Evolutionary conservation across 1,140 invertebrate species (phyloP), one percentile per base, ranked within the genome.

Genomic region (Andrena cerasifolii): DNA sequence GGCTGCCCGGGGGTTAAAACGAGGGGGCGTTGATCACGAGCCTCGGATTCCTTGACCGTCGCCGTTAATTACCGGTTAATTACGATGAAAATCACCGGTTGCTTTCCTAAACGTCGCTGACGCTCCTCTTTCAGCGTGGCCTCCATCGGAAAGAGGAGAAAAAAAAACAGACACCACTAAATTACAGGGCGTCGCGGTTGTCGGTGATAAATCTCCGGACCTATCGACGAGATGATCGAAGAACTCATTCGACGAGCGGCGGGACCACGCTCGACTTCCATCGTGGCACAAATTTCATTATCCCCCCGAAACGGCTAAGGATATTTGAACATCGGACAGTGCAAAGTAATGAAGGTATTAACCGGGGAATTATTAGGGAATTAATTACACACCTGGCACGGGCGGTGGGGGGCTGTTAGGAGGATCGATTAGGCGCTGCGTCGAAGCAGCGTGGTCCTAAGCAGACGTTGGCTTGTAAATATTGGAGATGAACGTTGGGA

Each of bases 11-110:
- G 66, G 54, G 77, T 61, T 79, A 80, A 85, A 85, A 86, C 73
- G 80, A 86, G 62, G 68, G 83, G 85, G 85, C 86, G 86, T 87
- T 67, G 80, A 86, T 83, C 84, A 75, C 75, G 82, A 63, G 71
- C 73, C 82, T 77, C 75, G 53, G 83, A 82, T 85, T 81, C 71
- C 68, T 85, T 82, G 85, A 85, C 80, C 74, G 80, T 77, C 70
- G 72, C 78, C 78, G 82, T 85, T 86, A 86, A 87, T 87, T 87
- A 87, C 80, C 36, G 65, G 75, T 87, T 87, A 87, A 87, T 87
- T 86, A 87, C 71, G 49, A 51, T 33, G 79, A 62, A 79, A 77
- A 86, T 80, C 63, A 73, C 66, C 74, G 81, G 71, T 77, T 79
- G 58, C 80, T 82, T 73, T 61, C 49, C 78, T 83, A 83, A 84